These are phyloP conservation scores for Biston stratarius DNA, from an alignment of 2,888 invertebrate genomes.

Conservation along the genomic window DNA sequence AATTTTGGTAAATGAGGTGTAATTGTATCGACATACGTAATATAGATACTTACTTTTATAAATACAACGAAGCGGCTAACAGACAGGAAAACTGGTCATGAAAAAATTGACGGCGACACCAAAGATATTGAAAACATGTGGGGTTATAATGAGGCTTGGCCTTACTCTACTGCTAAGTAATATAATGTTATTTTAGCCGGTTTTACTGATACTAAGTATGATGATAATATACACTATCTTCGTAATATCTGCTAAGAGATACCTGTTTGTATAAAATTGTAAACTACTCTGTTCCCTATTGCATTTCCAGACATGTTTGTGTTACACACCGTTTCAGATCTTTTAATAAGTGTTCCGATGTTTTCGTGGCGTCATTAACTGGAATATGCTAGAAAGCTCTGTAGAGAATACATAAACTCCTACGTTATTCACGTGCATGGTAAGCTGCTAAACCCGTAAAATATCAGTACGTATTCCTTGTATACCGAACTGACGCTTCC, in stretches of 20 bases:
- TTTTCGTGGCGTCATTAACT: slow-evolving; percentile 49
- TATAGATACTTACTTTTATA: too few species aligned
- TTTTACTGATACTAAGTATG: too few species aligned
- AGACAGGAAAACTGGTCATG: too few species aligned
- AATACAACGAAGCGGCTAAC: too few species aligned
- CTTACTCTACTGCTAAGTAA: too few species aligned
- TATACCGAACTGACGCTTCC: not conserved
- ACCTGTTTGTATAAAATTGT: not conserved
- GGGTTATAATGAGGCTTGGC: too few species aligned
- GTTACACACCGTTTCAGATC: slow-evolving; percentile 25
- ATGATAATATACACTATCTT: too few species aligned
- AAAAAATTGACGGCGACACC: too few species aligned
- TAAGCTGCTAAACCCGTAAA: slow-evolving; percentile 5
- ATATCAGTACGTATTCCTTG: slow-evolving; percentile 2
- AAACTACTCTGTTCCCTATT: slow-evolving; percentile 9
- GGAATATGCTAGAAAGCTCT: slow-evolving; percentile 50
- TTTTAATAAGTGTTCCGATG: slow-evolving; percentile 34
- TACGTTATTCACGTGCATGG: slow-evolving; percentile 51
- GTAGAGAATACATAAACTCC: slow-evolving; percentile 58
- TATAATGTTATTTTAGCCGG: too few species aligned
- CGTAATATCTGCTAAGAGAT: not conserved
- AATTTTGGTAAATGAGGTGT: too few species aligned
- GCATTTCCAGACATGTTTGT: slow-evolving; percentile 27
- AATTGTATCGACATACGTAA: too few species aligned
- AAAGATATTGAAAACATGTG: too few species aligned